Conservation (phyloP, 2,797 vertebrate species). For the Scleropages formosus region DNA sequence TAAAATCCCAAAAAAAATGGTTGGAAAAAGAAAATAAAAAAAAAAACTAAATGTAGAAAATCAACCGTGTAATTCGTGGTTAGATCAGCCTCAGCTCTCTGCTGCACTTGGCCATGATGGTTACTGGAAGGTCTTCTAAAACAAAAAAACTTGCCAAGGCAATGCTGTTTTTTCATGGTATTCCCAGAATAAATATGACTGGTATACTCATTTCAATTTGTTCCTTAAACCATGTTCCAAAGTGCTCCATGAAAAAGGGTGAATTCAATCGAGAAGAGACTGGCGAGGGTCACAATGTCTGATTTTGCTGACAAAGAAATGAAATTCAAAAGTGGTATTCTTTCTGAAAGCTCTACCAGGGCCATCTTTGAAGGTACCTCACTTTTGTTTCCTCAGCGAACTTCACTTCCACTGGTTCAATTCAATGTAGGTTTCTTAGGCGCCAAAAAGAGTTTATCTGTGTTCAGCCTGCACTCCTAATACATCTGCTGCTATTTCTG, state of each 20-base stretch:
- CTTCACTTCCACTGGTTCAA: background rate
- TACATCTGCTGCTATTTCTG: slow-evolving; percentile 49
- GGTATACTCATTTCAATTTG: background rate
- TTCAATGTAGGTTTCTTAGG: background rate
- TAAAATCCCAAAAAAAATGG: too few relatives aligned
- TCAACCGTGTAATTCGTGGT: too few relatives aligned
- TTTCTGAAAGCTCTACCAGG: background rate
- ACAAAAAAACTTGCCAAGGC: background rate
- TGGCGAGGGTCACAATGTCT: background rate
- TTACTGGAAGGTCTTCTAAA: background rate
- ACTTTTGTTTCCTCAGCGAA: background rate
- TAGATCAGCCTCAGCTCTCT: background rate
- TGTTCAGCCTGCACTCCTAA: background rate
- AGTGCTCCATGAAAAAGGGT: background rate
- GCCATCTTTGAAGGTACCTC: too few relatives aligned
- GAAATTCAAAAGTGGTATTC: background rate
- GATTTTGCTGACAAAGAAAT: background rate
- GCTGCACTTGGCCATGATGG: slow-evolving; percentile 5
- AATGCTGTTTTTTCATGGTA: background rate
- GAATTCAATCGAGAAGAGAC: slow-evolving; percentile 1
- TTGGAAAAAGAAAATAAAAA: too few relatives aligned
- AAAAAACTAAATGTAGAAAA: too few relatives aligned
- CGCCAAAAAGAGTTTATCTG: background rate
- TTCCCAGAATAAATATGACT: slow-evolving; percentile 3
- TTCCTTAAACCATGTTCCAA: background rate